Evolutionary conservation across 2,888 invertebrate species (phyloP).

Genomic region (Muschampia staudingeri): DNA sequence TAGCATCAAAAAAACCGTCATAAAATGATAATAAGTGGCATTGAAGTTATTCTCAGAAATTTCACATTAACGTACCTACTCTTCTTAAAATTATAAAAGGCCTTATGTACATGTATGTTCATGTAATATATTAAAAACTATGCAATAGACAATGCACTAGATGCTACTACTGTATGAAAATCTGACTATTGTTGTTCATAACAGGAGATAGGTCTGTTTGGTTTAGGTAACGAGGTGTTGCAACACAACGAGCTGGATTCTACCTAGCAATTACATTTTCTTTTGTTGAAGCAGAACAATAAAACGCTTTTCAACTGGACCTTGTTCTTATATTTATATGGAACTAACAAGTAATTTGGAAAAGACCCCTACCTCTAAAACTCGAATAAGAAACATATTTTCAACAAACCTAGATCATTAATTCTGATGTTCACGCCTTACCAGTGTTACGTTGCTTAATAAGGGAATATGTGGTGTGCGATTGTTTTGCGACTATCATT

Average conservation of each 20-base stretch:
- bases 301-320: slow-evolving; percentile 24
- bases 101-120: too few relatives aligned
- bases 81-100: too few relatives aligned
- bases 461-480: slow-evolving; percentile 68
- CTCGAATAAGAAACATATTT: slow-evolving; percentile 45
- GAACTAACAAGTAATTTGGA: slow-evolving; percentile 30
- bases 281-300: slow-evolving; percentile 16
- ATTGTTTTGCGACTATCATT: slow-evolving; percentile 86
- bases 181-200: not conserved
- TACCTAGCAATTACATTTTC: slow-evolving; percentile 18
- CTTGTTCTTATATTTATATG: slow-evolving; percentile 17
- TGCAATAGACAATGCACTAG: not conserved
- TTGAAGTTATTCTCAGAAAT: too few relatives aligned
- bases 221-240: not conserved
- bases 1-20: too few relatives aligned
- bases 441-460: slow-evolving; percentile 49
- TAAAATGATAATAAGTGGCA: too few relatives aligned
- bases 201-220: not conserved
- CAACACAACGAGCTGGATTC: not conserved
- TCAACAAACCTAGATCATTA: slow-evolving; percentile 23
- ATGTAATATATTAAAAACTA: not conserved
- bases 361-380: slow-evolving; percentile 45
- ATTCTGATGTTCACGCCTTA: slow-evolving; percentile 54
- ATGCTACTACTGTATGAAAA: too few relatives aligned
- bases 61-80: too few relatives aligned